These are phyloP conservation scores for Disparrhopalites patrizii DNA, from an alignment of 2,888 invertebrate species.

Conservation along the genomic window DNA sequence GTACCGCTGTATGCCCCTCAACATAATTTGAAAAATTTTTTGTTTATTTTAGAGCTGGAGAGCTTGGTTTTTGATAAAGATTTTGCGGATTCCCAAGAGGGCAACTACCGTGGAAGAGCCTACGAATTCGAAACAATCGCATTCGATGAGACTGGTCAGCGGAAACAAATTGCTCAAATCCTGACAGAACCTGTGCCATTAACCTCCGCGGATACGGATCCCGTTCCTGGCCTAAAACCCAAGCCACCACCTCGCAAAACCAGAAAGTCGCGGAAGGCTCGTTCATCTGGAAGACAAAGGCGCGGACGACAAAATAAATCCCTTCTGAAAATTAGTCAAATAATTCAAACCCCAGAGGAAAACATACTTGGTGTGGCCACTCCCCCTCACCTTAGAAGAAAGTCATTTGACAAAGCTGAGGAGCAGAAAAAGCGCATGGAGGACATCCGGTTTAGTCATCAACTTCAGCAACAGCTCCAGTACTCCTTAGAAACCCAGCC, in stretches of 20 bases:
- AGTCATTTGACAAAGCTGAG: conserved; percentile 10
- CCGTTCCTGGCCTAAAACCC: too few species aligned
- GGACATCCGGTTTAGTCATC: conserved; percentile 14
- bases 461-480: conserved; percentile 15
- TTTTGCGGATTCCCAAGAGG: conserved; percentile 3
- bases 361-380: neutral
- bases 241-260: neutral
- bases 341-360: neutral
- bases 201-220: neutral
- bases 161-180: conserved; percentile 31
- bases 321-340: too few species aligned
- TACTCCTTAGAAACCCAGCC: neutral
- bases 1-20: neutral
- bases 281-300: neutral
- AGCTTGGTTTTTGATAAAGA: conserved; percentile 9
- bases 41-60: conserved; percentile 13
- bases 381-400: neutral
- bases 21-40: neutral
- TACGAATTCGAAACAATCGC: conserved; percentile 21
- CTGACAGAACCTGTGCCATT: conserved; percentile 18
- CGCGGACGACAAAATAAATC: neutral
- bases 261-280: neutral
- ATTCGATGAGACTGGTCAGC: conserved; percentile 23
- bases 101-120: neutral
- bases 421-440: conserved; percentile 15